These are phyloP conservation scores for Drosophila colorata DNA, from an alignment of 2,888 invertebrate genomes.

Conservation along the genomic window DNA sequence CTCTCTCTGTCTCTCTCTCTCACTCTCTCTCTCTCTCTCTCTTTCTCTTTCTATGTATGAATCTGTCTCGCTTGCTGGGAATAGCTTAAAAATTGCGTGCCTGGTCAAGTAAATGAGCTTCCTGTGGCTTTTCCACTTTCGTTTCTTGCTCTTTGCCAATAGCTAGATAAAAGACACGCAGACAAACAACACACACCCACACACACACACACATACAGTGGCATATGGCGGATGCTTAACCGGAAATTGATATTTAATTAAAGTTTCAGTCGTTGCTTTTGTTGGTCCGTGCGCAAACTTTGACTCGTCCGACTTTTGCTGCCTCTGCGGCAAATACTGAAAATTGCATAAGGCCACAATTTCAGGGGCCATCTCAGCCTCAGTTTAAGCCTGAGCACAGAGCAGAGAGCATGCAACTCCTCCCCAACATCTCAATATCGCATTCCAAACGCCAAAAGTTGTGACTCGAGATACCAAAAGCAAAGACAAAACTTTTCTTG, in stretches of 20 bases:
- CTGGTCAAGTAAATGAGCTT: slow-evolving; percentile 74
- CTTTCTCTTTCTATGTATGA: neutral
- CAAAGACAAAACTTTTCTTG: slow-evolving; percentile 25
- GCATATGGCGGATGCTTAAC: slow-evolving; percentile 41
- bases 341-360: slow-evolving; percentile 34
- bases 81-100: slow-evolving; percentile 53
- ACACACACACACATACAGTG: slow-evolving; percentile 1
- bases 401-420: neutral
- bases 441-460: slow-evolving; percentile 23
- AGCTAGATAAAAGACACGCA: slow-evolving; percentile 63
- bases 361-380: slow-evolving; percentile 7
- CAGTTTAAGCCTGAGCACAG: neutral
- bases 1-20: neutral
- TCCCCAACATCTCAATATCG: slow-evolving; percentile 12
- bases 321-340: slow-evolving; percentile 16
- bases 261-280: slow-evolving; percentile 57
- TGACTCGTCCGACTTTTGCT: slow-evolving; percentile 23
- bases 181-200: slow-evolving; percentile 10
- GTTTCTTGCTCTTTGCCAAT: slow-evolving; percentile 34
- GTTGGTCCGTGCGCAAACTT: slow-evolving; percentile 25
- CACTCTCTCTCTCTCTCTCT: neutral
- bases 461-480: slow-evolving; percentile 1
- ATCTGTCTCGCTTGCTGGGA: neutral
- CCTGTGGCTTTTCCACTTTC: slow-evolving; percentile 62
- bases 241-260: slow-evolving; percentile 78